Evolutionary conservation across 2,113 vertebrate genomes (phyloP), one percentile per base, ranked within the genome.

Genomic region (Strix aluco): DNA sequence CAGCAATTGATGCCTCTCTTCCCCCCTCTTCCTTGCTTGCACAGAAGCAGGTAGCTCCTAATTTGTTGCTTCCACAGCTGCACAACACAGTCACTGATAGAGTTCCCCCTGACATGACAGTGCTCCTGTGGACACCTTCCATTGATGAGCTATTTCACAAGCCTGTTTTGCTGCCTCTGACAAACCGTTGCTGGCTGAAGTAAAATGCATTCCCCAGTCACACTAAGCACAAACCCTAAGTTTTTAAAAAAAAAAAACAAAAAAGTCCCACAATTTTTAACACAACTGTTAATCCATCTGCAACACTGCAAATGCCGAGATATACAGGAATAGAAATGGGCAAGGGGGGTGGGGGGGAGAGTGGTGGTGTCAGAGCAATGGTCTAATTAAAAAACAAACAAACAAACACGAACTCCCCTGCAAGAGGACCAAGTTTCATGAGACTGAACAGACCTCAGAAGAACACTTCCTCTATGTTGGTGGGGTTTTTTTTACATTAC

Each of bases 21-120:
- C 19, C 44, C 21, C 32, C 6, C 34, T 42, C 40, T 14, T 42
- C 62, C 59, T 38, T 22, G 54, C 36, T 19, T 10, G 23, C 47
- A 65, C 57, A 49, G 34, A 2, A 42, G 54, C 59, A 70, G 70
- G 66, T n/a, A 58, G 73, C 19, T 61, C 51, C 3, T 2, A 3
- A 30, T n/a, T 11, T 36, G 38, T 1, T 47, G 34, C 46, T 65
- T 29, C 66, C 49, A 15, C 1, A 26, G 58, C 58, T 79, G 38
- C 66, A 49, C 51, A 25, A 0, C 2, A 13, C 58, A 47, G 52
- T 13, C 57, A 47, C n/a, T 2, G 59, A 38, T 1, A 32, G 29
- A 55, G 55, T 15, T 65, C 54, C 88, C 81, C 71, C 0, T 3
- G 42, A 4, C 47, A 72, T 1, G 13, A 11, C 27, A 40, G 40